Conservation (phyloP, 2,113 vertebrate species). For the Odocoileus virginianus region DNA sequence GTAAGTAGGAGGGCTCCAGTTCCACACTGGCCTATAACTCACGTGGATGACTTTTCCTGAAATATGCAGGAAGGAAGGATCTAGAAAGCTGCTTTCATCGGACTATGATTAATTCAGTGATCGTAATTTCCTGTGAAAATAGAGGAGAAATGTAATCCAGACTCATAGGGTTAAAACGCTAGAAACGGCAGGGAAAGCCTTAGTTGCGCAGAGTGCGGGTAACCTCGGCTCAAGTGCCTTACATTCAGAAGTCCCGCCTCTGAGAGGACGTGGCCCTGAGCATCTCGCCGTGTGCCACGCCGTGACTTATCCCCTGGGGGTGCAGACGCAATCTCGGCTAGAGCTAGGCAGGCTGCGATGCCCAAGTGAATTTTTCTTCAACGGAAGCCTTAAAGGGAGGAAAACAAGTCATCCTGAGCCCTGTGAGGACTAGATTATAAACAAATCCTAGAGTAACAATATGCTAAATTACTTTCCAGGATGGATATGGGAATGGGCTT, state of each 20-base stretch:
- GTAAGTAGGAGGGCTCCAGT: neutral
- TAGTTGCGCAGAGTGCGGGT: neutral
- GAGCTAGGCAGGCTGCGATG: neutral
- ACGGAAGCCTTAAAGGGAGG: neutral
- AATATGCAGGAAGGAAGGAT: neutral
- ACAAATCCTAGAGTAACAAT: neutral
- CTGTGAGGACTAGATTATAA: neutral
- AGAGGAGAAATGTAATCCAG: neutral
- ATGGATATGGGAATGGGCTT: neutral
- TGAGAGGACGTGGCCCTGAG: fast-evolving
- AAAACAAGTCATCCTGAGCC: neutral
- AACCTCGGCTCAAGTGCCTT: fast-evolving
- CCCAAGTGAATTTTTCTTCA: neutral
- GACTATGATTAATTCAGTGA: neutral
- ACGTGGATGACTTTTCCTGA: neutral
- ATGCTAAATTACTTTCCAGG: neutral
- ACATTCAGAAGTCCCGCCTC: neutral
- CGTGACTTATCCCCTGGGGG: neutral
- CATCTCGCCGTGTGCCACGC: fast-evolving
- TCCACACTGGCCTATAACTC: neutral
- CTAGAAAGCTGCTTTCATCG: neutral
- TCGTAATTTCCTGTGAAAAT: neutral
- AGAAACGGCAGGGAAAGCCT: neutral
- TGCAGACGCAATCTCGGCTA: neutral
- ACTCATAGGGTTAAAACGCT: neutral